A percentile compares a stretch with the other conserved stretches of the same genome.
phyloP scores from a whole-genome alignment of 2,888 invertebrate genomes.

The Incurvaria masculella region DNA sequence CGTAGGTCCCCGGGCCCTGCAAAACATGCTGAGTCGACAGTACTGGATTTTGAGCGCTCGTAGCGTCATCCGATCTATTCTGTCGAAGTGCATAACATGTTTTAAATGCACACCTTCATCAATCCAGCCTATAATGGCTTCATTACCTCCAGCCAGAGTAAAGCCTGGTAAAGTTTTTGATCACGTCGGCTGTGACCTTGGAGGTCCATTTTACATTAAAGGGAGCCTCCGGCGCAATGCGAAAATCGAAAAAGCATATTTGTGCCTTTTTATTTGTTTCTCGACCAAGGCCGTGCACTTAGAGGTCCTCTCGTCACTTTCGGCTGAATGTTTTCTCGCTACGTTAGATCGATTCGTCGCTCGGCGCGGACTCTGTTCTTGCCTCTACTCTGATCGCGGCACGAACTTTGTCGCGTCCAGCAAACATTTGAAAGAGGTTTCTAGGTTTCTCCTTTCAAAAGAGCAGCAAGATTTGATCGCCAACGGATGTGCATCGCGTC shows the following conservation, averaged over 20 bases:
- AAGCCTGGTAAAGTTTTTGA: conserved; percentile 14
- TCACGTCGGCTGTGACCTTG: conserved; percentile 16
- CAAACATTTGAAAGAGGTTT: conserved; percentile 7
- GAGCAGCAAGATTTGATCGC: not conserved
- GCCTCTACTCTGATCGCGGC: conserved; percentile 20
- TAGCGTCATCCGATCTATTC: conserved; percentile 15
- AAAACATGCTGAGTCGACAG: conserved; percentile 7
- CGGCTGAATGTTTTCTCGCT: conserved; percentile 19
- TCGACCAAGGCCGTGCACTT: conserved; percentile 18
- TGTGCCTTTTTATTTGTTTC: conserved; percentile 18
- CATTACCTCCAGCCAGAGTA: conserved; percentile 3
- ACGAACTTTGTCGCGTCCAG: conserved; percentile 19
- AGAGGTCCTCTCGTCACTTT: conserved; percentile 17
- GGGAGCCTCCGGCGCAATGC: conserved; percentile 12
- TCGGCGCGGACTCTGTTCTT: conserved; percentile 17
- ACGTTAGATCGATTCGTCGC: conserved; percentile 21
- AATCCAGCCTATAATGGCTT: not conserved
- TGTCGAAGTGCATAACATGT: conserved; percentile 1
- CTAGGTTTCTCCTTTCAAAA: not conserved
- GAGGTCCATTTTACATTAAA: conserved; percentile 12
- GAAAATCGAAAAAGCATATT: conserved; percentile 13
- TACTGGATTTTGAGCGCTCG: conserved; percentile 20
- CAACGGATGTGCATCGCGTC: not conserved
- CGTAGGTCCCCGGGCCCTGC: conserved; percentile 6
- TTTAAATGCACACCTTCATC: not conserved